Evolutionary conservation across 1,140 invertebrate species (phyloP).

Genomic region (Meloidogyne exigua): DNA sequence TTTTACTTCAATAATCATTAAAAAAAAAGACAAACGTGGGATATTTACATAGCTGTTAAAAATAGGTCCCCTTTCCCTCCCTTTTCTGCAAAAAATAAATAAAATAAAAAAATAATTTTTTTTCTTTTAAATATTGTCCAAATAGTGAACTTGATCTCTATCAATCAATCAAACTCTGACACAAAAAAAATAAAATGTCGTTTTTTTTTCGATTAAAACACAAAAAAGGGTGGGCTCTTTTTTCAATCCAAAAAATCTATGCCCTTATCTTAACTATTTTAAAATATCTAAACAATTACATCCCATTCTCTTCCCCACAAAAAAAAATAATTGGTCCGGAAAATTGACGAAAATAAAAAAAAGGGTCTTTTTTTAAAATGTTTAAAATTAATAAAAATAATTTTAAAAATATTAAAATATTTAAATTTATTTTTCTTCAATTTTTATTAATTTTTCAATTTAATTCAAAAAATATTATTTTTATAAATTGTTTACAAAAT

Average conservation of each 20-base stretch:
- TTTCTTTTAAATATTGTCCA: too few species aligned
- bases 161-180: neutral
- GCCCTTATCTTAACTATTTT: too few species aligned
- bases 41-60: too few species aligned
- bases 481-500: neutral
- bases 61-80: too few species aligned
- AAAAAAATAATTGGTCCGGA: neutral
- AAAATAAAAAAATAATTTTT: too few species aligned
- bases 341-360: slow-evolving; percentile 1
- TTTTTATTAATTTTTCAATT: neutral
- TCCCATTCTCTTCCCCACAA: neutral
- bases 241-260: too few species aligned
- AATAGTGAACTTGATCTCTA: neutral
- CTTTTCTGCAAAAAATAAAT: too few species aligned
- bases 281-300: too few species aligned
- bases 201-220: neutral
- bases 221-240: neutral
- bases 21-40: too few species aligned
- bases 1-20: too few species aligned
- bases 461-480: neutral
- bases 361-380: neutral
- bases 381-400: neutral
- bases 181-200: neutral
- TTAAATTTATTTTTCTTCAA: neutral
- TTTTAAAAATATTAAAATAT: neutral